A percentile compares a stretch with the other conserved stretches of the same genome.
These are phyloP conservation scores for Drosophila falleni DNA, from an alignment of 2,888 invertebrate species.

Conservation along the genomic window DNA sequence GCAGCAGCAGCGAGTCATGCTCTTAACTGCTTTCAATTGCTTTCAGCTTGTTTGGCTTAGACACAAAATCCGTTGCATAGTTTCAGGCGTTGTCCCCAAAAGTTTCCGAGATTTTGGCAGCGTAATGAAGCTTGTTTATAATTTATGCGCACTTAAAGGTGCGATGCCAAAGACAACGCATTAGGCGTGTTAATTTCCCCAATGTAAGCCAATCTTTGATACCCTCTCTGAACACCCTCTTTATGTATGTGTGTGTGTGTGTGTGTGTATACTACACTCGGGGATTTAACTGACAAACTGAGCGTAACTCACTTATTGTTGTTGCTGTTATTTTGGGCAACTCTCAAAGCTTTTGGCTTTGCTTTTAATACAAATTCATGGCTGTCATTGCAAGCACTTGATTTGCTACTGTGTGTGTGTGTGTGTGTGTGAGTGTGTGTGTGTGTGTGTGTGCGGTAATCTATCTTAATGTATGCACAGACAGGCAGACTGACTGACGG, in stretches of 20 bases:
- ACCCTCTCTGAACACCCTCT: neutral
- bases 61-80: conserved; percentile 58
- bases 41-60: conserved; percentile 30
- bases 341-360: conserved; percentile 41
- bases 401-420: conserved; percentile 28
- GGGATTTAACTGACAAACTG: conserved; percentile 29
- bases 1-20: conserved; percentile 3
- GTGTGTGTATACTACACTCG: neutral
- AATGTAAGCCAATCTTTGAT: conserved; percentile 44
- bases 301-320: conserved; percentile 29
- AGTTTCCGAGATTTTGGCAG: conserved; percentile 52
- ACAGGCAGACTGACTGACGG: conserved; percentile 27
- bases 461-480: conserved; percentile 78
- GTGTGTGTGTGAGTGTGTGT: conserved; percentile 13
- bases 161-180: conserved; percentile 54
- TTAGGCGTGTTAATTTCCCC: conserved; percentile 70
- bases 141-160: conserved; percentile 75
- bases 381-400: conserved; percentile 54
- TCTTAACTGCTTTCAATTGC: conserved; percentile 52
- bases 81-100: conserved; percentile 51
- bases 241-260: too few species aligned
- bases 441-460: conserved; percentile 53
- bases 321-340: conserved; percentile 14
- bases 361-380: conserved; percentile 71
- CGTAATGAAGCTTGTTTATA: conserved; percentile 63